Evolutionary conservation across 2,888 invertebrate genomes (phyloP).

Genomic region (Phortica okadai): DNA sequence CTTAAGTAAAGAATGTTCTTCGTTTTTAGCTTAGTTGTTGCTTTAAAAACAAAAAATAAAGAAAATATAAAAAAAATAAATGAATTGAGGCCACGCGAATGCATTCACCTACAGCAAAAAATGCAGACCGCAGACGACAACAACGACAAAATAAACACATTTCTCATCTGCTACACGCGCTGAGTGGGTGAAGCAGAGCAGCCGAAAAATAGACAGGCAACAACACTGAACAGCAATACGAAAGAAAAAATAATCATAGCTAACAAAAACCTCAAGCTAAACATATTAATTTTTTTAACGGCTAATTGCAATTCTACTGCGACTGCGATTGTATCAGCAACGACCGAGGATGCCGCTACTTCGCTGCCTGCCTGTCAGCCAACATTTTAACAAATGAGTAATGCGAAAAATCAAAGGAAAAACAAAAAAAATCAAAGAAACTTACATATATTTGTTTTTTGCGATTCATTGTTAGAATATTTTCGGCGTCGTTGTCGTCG

Average conservation of each 20-base stretch:
- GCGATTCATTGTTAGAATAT: slow-evolving; percentile 4
- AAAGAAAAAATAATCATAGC: not conserved
- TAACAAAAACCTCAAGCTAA: slow-evolving; percentile 5
- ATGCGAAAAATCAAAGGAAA: not conserved
- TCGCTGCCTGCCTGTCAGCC: slow-evolving; percentile 15
- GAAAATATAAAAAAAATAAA: not conserved
- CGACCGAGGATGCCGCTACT: not conserved
- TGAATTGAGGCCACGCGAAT: slow-evolving; percentile 36
- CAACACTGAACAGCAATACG: not conserved
- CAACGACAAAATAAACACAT: slow-evolving; percentile 12
- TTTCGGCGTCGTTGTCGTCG: not conserved
- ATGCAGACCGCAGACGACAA: not conserved
- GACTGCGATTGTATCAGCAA: not conserved
- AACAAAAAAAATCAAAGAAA: too few species aligned
- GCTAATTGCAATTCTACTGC: slow-evolving; percentile 25
- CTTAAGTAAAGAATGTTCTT: not conserved
- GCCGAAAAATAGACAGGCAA: not conserved
- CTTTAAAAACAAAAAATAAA: not conserved
- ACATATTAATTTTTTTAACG: slow-evolving; percentile 28
- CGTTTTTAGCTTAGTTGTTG: not conserved
- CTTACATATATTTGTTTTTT: not conserved
- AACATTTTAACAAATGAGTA: slow-evolving; percentile 23
- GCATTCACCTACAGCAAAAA: slow-evolving; percentile 37
- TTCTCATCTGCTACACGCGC: slow-evolving; percentile 10
- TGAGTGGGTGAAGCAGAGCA: slow-evolving; percentile 1